These are phyloP conservation scores for Ophion ellenae DNA, from an alignment of 2,888 invertebrate species.

Conservation along the genomic window DNA sequence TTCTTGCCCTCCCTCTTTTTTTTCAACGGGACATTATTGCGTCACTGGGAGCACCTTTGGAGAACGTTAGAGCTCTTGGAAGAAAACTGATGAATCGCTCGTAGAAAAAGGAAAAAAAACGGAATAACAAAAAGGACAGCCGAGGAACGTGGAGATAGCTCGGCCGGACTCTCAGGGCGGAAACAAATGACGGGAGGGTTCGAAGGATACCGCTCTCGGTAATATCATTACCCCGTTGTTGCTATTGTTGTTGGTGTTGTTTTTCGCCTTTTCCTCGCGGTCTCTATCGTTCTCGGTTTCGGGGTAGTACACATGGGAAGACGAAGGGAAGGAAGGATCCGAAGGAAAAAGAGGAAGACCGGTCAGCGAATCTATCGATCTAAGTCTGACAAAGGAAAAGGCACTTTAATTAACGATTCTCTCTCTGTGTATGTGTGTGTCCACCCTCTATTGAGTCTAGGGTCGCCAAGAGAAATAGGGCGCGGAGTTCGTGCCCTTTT, in stretches of 20 bases:
- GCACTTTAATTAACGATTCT: constrained; percentile 79
- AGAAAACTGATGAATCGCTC: constrained; percentile 15
- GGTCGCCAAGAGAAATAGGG: constrained; percentile 48
- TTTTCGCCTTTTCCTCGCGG: constrained; percentile 19
- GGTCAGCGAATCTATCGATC: constrained; percentile 78
- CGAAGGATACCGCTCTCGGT: constrained; percentile 56
- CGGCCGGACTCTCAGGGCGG: constrained; percentile 8
- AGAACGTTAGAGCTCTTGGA: background rate
- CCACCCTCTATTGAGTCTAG: constrained; percentile 9
- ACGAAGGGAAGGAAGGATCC: background rate
- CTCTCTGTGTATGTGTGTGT: constrained; percentile 61
- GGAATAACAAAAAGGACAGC: background rate
- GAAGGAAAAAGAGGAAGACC: constrained; percentile 45
- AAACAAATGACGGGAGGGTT: constrained; percentile 71
- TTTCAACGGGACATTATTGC: background rate
- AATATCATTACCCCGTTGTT: constrained; percentile 50
- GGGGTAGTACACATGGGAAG: constrained; percentile 1
- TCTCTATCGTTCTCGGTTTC: background rate
- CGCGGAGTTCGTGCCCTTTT: constrained; percentile 52
- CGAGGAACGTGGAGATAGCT: constrained; percentile 9
- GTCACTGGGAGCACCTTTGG: background rate
- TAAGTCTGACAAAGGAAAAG: constrained; percentile 77
- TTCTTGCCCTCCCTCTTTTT: background rate
- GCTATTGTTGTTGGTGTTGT: constrained; percentile 28
- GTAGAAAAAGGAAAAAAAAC: background rate